These are phyloP conservation scores for Saccostrea echinata DNA, from an alignment of 1,140 invertebrate species.

Conservation along the genomic window DNA sequence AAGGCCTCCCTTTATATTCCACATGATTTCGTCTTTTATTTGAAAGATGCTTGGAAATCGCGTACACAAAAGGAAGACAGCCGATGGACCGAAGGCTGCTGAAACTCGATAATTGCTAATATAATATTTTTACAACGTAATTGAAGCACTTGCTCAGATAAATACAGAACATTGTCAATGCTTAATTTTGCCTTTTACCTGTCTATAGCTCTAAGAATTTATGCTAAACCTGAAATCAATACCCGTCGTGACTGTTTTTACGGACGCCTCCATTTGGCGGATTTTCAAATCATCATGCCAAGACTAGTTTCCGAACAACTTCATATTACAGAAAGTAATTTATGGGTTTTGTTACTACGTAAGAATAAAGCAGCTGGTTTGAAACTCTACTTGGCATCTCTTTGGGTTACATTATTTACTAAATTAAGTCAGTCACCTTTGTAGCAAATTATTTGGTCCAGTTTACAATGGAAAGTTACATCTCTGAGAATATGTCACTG, in stretches of 20 bases:
- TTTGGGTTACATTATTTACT: not conserved
- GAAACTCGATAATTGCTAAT: constrained; percentile 39
- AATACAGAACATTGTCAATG: constrained; percentile 33
- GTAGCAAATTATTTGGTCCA: not conserved
- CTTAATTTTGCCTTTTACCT: constrained; percentile 37
- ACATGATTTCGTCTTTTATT: constrained; percentile 37
- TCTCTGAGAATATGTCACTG: not conserved
- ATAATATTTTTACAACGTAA: constrained; percentile 40
- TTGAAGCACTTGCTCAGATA: constrained; percentile 38
- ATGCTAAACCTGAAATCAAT: constrained; percentile 37
- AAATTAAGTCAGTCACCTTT: not conserved
- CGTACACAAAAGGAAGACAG: constrained; percentile 19
- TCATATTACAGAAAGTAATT: not conserved
- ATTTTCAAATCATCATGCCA: constrained; percentile 11
- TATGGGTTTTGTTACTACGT: not conserved
- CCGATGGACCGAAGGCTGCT: constrained; percentile 15
- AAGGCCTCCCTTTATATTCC: constrained; percentile 38
- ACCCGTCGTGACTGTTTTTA: not conserved
- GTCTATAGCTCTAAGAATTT: constrained; percentile 29
- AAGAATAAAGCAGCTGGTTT: not conserved
- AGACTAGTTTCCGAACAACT: constrained; percentile 4
- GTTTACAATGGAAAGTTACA: not conserved
- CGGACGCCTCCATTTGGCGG: constrained; percentile 15
- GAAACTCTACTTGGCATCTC: not conserved
- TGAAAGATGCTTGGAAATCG: constrained; percentile 34